Percentiles rank a stretch among this genome's conserved stretches.
These are phyloP conservation scores for Rhynchophorus ferrugineus DNA, from an alignment of 1,140 invertebrate genomes.

Conservation along the genomic window DNA sequence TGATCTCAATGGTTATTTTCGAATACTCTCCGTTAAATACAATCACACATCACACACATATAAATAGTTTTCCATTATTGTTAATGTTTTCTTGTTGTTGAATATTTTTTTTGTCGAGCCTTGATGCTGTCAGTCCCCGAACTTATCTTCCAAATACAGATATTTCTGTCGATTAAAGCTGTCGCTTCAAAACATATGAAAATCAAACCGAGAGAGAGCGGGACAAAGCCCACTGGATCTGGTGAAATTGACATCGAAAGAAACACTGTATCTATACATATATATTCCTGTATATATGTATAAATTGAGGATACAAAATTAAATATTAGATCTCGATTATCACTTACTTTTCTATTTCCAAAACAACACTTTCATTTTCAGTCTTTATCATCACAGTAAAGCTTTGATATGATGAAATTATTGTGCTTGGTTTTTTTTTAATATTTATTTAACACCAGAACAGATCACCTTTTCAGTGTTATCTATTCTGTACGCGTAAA, in stretches of 20 bases:
- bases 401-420: constrained; percentile 45
- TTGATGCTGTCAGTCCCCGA: too few species aligned
- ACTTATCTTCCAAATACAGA: too few species aligned
- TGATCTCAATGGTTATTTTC: background rate
- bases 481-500: too few species aligned
- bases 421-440: constrained; percentile 36
- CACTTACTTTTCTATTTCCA: constrained; percentile 37
- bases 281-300: too few species aligned
- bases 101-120: background rate
- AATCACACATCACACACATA: background rate
- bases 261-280: too few species aligned
- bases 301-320: too few species aligned
- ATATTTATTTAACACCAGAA: background rate
- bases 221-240: too few species aligned
- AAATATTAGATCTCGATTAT: constrained; percentile 1
- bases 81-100: background rate
- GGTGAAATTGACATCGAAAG: too few species aligned
- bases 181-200: too few species aligned
- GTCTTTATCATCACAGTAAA: constrained; percentile 44
- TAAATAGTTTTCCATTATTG: background rate
- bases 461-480: background rate
- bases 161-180: too few species aligned
- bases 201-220: too few species aligned
- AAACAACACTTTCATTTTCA: constrained; percentile 41
- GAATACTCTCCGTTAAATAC: background rate